Evolutionary conservation across 2,888 invertebrate species (phyloP).

Genomic region (Athetis lepigone): DNA sequence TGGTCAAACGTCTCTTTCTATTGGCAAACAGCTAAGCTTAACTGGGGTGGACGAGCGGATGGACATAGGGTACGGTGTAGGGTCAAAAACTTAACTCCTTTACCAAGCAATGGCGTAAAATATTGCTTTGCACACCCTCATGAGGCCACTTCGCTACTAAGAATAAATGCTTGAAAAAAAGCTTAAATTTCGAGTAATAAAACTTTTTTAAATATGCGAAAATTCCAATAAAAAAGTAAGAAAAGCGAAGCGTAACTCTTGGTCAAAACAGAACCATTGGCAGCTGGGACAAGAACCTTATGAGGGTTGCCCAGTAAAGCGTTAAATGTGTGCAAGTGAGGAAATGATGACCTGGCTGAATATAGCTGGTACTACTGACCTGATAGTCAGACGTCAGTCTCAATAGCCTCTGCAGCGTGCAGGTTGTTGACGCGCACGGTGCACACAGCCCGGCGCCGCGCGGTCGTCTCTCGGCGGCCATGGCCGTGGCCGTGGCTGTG

Average conservation of each 20-base stretch:
- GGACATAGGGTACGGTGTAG: constrained; percentile 38
- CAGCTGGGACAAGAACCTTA: constrained; percentile 23
- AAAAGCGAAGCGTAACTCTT: constrained; percentile 7
- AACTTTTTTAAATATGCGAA: neutral
- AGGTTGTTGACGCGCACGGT: constrained; percentile 87
- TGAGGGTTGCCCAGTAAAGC: constrained; percentile 58
- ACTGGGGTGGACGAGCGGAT: constrained; percentile 38
- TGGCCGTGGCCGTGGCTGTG: neutral
- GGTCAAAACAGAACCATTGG: neutral
- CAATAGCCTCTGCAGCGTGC: constrained; percentile 95
- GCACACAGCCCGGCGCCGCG: constrained; percentile 79
- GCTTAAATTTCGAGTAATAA: constrained; percentile 1
- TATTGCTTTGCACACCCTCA: constrained; percentile 40
- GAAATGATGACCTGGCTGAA: constrained; percentile 60
- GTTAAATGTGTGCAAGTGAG: constrained; percentile 56
- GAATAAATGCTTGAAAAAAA: constrained; percentile 2
- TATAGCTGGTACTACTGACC: constrained; percentile 88
- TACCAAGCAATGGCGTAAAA: constrained; percentile 50
- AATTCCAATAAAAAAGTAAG: neutral
- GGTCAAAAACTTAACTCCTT: constrained; percentile 49
- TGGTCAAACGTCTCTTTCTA: constrained; percentile 32
- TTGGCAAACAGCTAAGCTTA: constrained; percentile 41
- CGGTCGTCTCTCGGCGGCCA: constrained; percentile 64
- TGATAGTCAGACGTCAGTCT: constrained; percentile 99
- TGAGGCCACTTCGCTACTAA: constrained; percentile 19